A percentile compares a stretch with the other conserved stretches of the same genome.
Evolutionary conservation across 2,888 invertebrate genomes (phyloP).

Genomic region (Operophtera brumata): DNA sequence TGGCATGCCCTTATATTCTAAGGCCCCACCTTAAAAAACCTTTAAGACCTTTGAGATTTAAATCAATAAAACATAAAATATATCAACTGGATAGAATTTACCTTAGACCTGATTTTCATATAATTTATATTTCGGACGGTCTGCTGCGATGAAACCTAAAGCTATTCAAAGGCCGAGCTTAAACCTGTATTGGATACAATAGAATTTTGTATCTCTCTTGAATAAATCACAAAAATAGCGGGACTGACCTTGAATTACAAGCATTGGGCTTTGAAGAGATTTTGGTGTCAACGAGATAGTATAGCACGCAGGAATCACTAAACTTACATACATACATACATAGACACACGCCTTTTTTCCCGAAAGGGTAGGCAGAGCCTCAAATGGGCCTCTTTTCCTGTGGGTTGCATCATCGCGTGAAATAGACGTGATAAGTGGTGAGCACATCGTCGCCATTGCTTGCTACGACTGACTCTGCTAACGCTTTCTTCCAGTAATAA

Average conservation of each 20-base stretch:
- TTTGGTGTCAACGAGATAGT: background rate
- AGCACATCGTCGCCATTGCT: too few species aligned
- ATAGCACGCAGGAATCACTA: background rate
- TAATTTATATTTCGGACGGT: slow-evolving; percentile 19
- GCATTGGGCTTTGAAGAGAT: background rate
- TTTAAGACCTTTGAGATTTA: background rate
- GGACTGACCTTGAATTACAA: slow-evolving; percentile 15
- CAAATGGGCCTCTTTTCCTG: too few species aligned
- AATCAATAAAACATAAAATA: slow-evolving; percentile 13
- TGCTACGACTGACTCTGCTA: too few species aligned
- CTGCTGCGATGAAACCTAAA: slow-evolving; percentile 23
- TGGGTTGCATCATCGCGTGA: too few species aligned
- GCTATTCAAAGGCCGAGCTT: slow-evolving; percentile 30
- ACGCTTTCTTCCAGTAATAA: too few species aligned
- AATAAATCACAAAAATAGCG: slow-evolving; percentile 30
- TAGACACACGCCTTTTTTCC: too few species aligned
- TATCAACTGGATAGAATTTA: slow-evolving; percentile 6
- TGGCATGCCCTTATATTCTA: too few species aligned
- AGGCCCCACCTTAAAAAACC: too few species aligned
- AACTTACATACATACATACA: background rate
- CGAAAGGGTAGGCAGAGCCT: too few species aligned
- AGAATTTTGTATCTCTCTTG: slow-evolving; percentile 26
- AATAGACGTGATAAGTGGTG: too few species aligned
- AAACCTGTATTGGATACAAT: slow-evolving; percentile 29
- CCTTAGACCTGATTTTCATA: slow-evolving; percentile 21